These are phyloP conservation scores for Drosophila rufa DNA, from an alignment of 1,140 invertebrate species.

Conservation along the genomic window DNA sequence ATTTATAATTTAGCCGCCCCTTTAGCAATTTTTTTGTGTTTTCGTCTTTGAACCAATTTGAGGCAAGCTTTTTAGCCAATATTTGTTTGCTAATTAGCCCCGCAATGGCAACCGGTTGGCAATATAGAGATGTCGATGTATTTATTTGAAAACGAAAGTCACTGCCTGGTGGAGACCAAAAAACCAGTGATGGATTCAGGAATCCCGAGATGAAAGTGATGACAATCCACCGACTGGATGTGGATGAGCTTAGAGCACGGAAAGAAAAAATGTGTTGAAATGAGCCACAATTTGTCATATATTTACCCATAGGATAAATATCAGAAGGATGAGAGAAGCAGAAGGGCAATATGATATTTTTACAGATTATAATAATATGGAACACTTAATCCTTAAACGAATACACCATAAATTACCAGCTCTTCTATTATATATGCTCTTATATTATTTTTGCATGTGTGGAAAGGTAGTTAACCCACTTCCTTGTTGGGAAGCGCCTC, in stretches of 20 bases:
- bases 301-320: too few species aligned
- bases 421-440: background rate
- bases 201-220: conserved; percentile 34
- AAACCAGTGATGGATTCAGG: conserved; percentile 13
- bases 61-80: conserved; percentile 28
- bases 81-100: conserved; percentile 49
- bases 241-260: background rate
- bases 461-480: conserved; percentile 16
- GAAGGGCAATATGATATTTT: background rate
- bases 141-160: conserved; percentile 49
- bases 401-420: too few species aligned
- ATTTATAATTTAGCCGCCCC: conserved; percentile 20
- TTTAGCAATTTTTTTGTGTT: background rate
- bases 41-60: conserved; percentile 3
- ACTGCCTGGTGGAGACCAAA: background rate
- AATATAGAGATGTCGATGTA: conserved; percentile 35
- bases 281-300: background rate
- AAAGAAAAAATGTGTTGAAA: background rate
- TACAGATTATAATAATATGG: too few species aligned
- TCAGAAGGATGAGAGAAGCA: background rate
- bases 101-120: conserved; percentile 38
- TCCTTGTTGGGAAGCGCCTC: conserved; percentile 24
- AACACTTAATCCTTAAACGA: too few species aligned
- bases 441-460: background rate
- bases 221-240: conserved; percentile 17